Conservation (phyloP, 2,113 vertebrate genomes). For the Toxotes jaculatrix region DNA sequence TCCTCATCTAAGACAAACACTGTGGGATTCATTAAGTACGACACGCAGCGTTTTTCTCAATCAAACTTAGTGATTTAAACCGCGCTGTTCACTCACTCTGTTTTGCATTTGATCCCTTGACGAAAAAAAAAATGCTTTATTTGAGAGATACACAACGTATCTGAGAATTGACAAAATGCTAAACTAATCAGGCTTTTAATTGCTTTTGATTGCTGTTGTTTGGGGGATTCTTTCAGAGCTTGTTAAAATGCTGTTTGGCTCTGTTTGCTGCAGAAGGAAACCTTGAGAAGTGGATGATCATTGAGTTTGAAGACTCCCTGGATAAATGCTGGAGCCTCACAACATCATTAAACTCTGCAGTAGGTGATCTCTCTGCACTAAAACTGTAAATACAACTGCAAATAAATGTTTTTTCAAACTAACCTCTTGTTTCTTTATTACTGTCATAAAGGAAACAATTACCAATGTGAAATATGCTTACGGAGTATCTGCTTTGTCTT, state of each 20-base stretch:
- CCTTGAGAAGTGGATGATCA: constrained; percentile 8
- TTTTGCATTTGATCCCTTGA: constrained; percentile 25
- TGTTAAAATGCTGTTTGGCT: constrained; percentile 58
- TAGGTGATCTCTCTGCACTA: not conserved
- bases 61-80: constrained; percentile 23
- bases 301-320: constrained; percentile 33
- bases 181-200: constrained; percentile 63
- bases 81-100: not conserved
- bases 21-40: constrained; percentile 43
- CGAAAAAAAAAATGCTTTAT: not conserved
- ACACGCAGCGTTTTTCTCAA: constrained; percentile 33
- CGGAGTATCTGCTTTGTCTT: not conserved
- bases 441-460: not conserved
- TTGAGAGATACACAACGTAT: constrained; percentile 31
- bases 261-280: constrained; percentile 1
- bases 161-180: constrained; percentile 38
- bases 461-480: not conserved
- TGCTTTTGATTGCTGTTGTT: constrained; percentile 47
- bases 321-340: constrained; percentile 11
- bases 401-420: not conserved
- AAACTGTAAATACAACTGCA: not conserved
- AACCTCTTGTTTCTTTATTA: not conserved
- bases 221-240: constrained; percentile 19
- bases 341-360: not conserved
- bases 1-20: constrained; percentile 40